These are phyloP conservation scores for Rhopilema esculentum DNA, from an alignment of 30 jellyfish, hydroid and myxozoan genomes.

Conservation along the genomic window DNA sequence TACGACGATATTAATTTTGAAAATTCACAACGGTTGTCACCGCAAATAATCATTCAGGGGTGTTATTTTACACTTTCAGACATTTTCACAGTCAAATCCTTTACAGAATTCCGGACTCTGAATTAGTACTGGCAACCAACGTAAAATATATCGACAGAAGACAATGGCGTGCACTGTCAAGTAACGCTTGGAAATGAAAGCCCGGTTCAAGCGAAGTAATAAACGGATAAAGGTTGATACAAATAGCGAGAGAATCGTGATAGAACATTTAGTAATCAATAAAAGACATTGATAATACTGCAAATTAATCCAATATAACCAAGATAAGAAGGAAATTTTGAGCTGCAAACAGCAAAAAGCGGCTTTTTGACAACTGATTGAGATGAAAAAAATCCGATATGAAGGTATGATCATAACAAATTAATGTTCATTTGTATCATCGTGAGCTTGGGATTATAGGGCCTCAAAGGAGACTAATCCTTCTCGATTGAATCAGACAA, in stretches of 20 bases:
- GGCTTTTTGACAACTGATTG: slow-evolving; percentile 7
- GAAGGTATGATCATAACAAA: slow-evolving; percentile 35
- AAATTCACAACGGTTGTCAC: too few relatives aligned
- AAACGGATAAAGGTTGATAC: background rate
- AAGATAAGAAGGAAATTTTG: slow-evolving; percentile 23
- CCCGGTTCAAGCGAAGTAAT: background rate
- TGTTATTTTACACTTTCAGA: too few relatives aligned
- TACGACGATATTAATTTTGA: too few relatives aligned
- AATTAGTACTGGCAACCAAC: background rate
- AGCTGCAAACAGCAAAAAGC: slow-evolving; percentile 10
- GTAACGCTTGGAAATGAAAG: background rate
- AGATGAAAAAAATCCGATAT: slow-evolving; percentile 58
- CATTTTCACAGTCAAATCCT: too few relatives aligned
- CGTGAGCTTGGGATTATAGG: slow-evolving; percentile 18
- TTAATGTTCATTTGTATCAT: slow-evolving; percentile 17
- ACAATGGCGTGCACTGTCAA: background rate
- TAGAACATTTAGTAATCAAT: slow-evolving; percentile 2
- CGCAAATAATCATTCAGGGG: too few relatives aligned
- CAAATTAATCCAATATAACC: slow-evolving; percentile 1
- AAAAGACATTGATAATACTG: background rate
- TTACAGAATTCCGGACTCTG: too few relatives aligned
- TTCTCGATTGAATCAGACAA: slow-evolving; percentile 17
- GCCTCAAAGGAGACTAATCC: slow-evolving; percentile 19
- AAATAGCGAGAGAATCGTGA: background rate
- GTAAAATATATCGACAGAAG: background rate